Conservation (phyloP, 2,113 vertebrate genomes). For the Mobula birostris region DNA sequence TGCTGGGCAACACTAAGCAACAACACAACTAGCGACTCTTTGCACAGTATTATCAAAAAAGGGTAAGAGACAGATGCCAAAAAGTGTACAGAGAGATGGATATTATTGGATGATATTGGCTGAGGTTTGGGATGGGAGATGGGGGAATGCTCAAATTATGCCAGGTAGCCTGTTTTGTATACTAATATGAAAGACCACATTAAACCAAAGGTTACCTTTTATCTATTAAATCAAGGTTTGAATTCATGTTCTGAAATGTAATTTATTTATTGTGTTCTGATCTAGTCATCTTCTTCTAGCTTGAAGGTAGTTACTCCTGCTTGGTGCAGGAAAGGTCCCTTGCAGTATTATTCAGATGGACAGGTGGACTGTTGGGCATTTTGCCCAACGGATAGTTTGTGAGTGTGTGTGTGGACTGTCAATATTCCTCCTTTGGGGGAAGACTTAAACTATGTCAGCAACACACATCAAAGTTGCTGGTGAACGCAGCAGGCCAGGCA, state of each 20-base stretch:
- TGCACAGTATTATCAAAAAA: conserved; percentile 65
- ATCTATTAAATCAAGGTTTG: not conserved
- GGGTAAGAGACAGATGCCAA: conserved; percentile 54
- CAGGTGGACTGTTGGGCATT: not conserved
- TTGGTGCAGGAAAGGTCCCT: not conserved
- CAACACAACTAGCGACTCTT: conserved; percentile 48
- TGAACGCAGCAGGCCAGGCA: no score
- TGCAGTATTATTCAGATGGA: no score
- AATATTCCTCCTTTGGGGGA: not conserved
- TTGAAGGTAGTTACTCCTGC: not conserved
- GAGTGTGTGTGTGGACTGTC: not conserved
- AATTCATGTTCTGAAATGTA: not conserved
- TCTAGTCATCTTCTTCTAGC: not conserved
- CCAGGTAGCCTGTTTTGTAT: not conserved
- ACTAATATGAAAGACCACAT: not conserved
- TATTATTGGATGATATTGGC: not conserved
- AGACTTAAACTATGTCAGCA: not conserved
- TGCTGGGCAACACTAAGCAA: conserved; percentile 79
- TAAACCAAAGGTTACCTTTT: not conserved
- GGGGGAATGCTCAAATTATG: not conserved
- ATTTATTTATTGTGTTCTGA: not conserved
- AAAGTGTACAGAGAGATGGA: not conserved
- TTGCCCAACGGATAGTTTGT: not conserved
- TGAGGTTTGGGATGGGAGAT: not conserved
- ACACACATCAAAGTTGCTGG: no score